Evolutionary conservation across 2,113 vertebrate species (phyloP), one percentile per base, ranked within the genome.

Genomic region (Sinocyclocheilus rhinocerous): DNA sequence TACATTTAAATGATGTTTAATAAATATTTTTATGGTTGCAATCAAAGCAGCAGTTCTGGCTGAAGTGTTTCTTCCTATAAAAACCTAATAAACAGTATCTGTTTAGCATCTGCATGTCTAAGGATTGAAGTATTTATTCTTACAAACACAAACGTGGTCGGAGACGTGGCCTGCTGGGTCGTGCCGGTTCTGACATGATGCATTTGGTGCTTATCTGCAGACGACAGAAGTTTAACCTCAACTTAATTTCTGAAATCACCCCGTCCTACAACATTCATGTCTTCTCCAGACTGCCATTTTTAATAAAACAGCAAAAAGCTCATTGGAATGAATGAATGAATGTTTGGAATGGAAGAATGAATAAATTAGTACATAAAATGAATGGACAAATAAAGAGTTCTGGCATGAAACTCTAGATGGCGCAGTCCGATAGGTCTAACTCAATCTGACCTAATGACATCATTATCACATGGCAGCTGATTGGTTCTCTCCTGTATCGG

Each of bases 1-100:
- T 63, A 33, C 20, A 80, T 80, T 80, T 80, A 80, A 63, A 61
- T 80, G 36, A n/a, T 42, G 77, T 36, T 24, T 80, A 42, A 39
- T 80, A n/a, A 63, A 9, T 61, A 45, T 45, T 8, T 80, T 80
- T n/a, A 80, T 80, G 57, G 33, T 36, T 36, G n/a, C 52, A 9
- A 3, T 63, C 36, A 61, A 12, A 63, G 42, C 18, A 9, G 29
- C 77, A 39, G 55, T 79, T 79, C 33, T 80, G 55, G 55, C 77
- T 61, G 33, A 63, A 42, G 22, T 63, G 57, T 42, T 39, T 36
- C 36, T 61, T 16, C 6, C 12, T 16, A 63, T 45, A 80, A 80
- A 80, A 80, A n/a, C 76, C 10, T n/a, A 36, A 59, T 79, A n/a
- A 79, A 36, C 0, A 76, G 84, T 45, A 52, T 39, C 26, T 77